A percentile compares a stretch with the other conserved stretches of the same genome.
Conservation (phyloP, 2,888 invertebrate genomes). For the Tachystola acroxantha region DNA sequence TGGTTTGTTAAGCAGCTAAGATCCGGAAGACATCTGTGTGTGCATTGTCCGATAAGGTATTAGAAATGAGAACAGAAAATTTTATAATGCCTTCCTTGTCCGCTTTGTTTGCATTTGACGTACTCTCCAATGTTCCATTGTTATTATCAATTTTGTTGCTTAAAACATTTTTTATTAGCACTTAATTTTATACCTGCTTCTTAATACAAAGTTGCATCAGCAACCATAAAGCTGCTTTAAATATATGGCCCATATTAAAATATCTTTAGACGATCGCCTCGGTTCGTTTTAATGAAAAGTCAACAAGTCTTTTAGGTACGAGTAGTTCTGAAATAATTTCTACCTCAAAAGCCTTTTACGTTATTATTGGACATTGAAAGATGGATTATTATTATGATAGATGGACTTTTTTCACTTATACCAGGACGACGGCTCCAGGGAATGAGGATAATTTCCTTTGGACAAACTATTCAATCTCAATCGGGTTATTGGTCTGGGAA, state of each 20-base stretch:
- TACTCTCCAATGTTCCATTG: too few relatives aligned
- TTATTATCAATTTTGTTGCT: too few relatives aligned
- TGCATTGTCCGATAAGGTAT: too few relatives aligned
- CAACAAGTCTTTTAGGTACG: constrained; percentile 30
- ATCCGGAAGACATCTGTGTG: too few relatives aligned
- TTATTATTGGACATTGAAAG: constrained; percentile 35
- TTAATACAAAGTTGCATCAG: too few relatives aligned
- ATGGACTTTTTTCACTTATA: constrained; percentile 29
- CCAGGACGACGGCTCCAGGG: constrained; percentile 24
- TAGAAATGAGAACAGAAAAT: too few relatives aligned
- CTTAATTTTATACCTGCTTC: too few relatives aligned
- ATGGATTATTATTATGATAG: constrained; percentile 46
- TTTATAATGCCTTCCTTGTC: too few relatives aligned
- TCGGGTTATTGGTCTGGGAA: constrained; percentile 7
- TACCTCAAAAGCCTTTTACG: constrained; percentile 23
- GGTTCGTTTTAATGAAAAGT: constrained; percentile 43
- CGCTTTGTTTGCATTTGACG: too few relatives aligned
- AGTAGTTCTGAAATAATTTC: constrained; percentile 20
- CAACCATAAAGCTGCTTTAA: too few relatives aligned
- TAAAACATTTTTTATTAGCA: too few relatives aligned
- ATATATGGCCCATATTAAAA: constrained; percentile 15
- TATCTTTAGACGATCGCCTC: constrained; percentile 23
- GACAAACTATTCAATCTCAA: constrained; percentile 22
- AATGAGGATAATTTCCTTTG: constrained; percentile 30
- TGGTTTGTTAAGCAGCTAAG: not conserved